A percentile compares a stretch with the other conserved stretches of the same genome.
Evolutionary conservation across 2,797 vertebrate genomes (phyloP).

Genomic region (Eulemur mongoz): DNA sequence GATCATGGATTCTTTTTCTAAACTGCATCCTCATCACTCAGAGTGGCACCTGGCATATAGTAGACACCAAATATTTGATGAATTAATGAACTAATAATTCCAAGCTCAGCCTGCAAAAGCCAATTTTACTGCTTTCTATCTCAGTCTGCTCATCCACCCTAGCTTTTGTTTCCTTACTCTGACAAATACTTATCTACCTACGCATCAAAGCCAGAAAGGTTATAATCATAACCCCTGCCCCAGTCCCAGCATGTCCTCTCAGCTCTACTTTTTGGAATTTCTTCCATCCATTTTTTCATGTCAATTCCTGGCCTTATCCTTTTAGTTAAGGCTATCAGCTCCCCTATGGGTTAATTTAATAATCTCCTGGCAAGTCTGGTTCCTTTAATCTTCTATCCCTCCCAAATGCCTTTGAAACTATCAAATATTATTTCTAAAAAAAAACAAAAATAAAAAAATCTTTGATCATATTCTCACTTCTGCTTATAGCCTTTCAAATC

Average conservation of each 20-base stretch:
- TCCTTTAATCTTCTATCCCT: neutral
- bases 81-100: conserved; percentile 25
- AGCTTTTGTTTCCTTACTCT: neutral
- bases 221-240: neutral
- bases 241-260: neutral
- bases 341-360: neutral
- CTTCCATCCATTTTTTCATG: neutral
- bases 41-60: neutral
- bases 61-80: neutral
- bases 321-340: neutral
- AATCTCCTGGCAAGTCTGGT: neutral
- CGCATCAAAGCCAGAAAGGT: neutral
- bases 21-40: neutral
- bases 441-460: neutral
- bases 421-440: neutral
- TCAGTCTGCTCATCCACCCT: neutral
- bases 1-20: neutral
- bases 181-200: neutral
- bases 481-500: neutral
- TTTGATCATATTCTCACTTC: neutral
- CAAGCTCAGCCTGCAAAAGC: neutral
- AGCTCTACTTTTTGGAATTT: neutral
- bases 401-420: neutral
- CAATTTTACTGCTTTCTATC: neutral
- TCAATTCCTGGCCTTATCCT: neutral